Base-by-base conservation (phyloP, 1,140 invertebrate species). In the Drosophila insularis region DNA sequence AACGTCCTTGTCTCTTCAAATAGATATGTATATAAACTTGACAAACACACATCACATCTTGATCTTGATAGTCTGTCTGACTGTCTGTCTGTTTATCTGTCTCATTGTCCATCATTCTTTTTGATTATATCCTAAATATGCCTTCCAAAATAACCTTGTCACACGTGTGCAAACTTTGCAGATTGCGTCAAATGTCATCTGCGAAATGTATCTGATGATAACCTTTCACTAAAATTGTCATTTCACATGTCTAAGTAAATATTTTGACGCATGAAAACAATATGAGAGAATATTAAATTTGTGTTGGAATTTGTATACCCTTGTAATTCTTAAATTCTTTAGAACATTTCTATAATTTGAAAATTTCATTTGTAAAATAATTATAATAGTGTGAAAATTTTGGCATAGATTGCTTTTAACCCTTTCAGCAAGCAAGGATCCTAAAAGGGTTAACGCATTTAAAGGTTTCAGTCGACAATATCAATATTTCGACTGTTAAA, bases 91-190 rank as follows among this genome's bases (percentile, higher is more conserved):
- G 63, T 60, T 50, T 53, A 27, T 21, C 19, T 61, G 59, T 5
- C 39, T 27, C 13, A 4, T 23, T 62, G 39, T n/a, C 60, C 13
- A n/a, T 74, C 56, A 74, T 56, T 27, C 23, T 27, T 74, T 56
- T 59, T 39, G 14, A 54, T 55, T 74, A 40, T 68, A 74, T 67
- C 67, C 43, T 58, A 67, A 60, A 74, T 60, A 63, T 39, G 54
- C 72, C 67, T 21, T 68, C 67, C 60, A 72, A 76, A 77, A 72
- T 65, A 70, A 74, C 77, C 77, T 85, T 84, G 81, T 74, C 63
- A 63, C 81, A 85, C 81, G 81, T 85, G 81, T 68, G 75, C 31
- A 78, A 78, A 86, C 68, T 81, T 78, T 81, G 81, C 81, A 78
- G 81, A 78, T 85, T 80, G 74, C 81, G 78, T 85, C 77, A 85